phyloP scores from a whole-genome alignment of 2,113 vertebrate species.

The Sceloporus undulatus region DNA sequence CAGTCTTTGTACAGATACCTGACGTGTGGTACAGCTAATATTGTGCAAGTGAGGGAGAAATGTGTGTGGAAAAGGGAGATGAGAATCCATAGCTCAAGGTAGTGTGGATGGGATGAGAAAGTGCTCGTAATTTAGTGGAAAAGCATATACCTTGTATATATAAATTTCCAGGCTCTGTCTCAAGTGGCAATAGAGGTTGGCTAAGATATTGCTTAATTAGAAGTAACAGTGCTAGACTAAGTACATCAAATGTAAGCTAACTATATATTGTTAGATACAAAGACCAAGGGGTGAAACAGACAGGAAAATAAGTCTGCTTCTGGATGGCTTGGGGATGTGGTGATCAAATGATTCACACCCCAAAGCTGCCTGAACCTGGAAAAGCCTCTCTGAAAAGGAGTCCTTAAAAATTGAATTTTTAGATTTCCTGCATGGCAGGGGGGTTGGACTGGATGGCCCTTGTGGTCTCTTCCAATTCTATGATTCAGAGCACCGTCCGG shows the following conservation, averaged over 20 bases:
- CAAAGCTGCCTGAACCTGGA: too few relatives aligned
- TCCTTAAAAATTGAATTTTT: too few relatives aligned
- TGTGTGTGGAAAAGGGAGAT: neutral
- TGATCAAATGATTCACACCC: too few relatives aligned
- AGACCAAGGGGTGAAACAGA: too few relatives aligned
- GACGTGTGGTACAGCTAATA: neutral
- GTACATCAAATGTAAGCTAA: neutral
- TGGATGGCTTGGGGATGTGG: too few relatives aligned
- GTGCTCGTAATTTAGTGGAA: neutral
- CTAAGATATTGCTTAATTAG: neutral
- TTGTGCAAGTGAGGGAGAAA: neutral
- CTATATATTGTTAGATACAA: neutral
- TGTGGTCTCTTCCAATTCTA: too few relatives aligned
- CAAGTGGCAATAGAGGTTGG: neutral
- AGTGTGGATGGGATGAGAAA: neutral
- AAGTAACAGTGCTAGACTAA: neutral
- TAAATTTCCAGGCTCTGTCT: neutral
- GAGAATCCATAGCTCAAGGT: neutral
- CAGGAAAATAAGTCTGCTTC: too few relatives aligned
- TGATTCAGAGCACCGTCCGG: too few relatives aligned
- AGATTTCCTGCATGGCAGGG: too few relatives aligned
- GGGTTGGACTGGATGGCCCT: too few relatives aligned
- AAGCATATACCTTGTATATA: neutral
- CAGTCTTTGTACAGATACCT: neutral
- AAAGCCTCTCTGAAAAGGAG: too few relatives aligned